Conservation (phyloP, 1,140 invertebrate species). For the Nomia melanderi region DNA sequence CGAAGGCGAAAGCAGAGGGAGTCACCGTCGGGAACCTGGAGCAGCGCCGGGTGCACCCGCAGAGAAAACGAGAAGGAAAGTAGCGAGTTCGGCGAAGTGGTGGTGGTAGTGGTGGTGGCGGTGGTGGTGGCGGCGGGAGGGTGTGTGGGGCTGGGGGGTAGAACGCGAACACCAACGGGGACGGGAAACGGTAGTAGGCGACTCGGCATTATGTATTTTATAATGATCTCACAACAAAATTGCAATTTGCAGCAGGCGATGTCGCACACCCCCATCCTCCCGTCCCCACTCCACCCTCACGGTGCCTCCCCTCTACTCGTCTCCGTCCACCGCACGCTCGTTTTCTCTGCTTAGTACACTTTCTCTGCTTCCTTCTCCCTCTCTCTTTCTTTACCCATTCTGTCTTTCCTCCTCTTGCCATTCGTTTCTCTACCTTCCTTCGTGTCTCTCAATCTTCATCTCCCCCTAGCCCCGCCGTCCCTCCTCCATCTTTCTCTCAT, state of each 20-base stretch:
- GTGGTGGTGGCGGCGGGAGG: too few relatives aligned
- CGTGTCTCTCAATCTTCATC: conserved; percentile 14
- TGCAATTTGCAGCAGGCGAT: conserved; percentile 75
- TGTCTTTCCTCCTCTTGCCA: too few relatives aligned
- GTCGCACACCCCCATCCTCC: conserved; percentile 61
- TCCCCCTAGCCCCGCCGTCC: neutral
- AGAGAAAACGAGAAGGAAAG: conserved; percentile 46
- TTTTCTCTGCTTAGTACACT: conserved; percentile 52
- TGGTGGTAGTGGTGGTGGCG: too few relatives aligned
- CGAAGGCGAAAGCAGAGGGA: conserved; percentile 24
- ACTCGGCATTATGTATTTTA: conserved; percentile 79
- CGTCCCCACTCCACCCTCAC: neutral
- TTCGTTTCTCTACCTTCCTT: conserved; percentile 15
- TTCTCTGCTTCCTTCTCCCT: conserved; percentile 8
- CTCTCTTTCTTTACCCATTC: conserved; percentile 17
- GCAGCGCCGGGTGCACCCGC: neutral
- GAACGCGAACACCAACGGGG: conserved; percentile 29
- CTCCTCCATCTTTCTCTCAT: conserved; percentile 14
- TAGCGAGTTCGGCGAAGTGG: conserved; percentile 41
- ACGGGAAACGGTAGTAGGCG: conserved; percentile 54
- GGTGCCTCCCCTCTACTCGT: neutral
- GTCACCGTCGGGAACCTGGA: conserved; percentile 23
- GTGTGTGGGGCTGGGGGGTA: conserved; percentile 56
- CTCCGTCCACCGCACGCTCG: conserved; percentile 16
- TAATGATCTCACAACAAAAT: conserved; percentile 81